phyloP scores from a whole-genome alignment of 2,113 vertebrate species.

The Sigmodon hispidus region DNA sequence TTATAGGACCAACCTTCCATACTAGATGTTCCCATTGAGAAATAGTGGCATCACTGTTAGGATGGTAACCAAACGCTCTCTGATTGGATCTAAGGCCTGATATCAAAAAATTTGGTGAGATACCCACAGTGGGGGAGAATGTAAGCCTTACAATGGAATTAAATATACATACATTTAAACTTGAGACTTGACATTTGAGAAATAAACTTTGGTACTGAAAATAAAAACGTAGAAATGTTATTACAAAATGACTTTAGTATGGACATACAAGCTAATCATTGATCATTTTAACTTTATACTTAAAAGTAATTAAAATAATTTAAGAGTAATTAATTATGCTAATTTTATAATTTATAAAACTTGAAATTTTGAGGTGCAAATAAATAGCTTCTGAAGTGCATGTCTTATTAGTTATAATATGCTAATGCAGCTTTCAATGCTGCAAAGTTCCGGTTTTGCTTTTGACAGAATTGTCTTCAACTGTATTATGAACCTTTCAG shows the following conservation, averaged over 20 bases:
- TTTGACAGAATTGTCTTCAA: not conserved
- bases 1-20: not conserved
- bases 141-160: not conserved
- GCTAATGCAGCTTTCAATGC: not conserved
- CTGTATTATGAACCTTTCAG: not conserved
- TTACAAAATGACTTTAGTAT: not conserved
- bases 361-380: slow-evolving; percentile 18
- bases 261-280: not conserved
- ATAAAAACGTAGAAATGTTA: not conserved
- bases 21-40: not conserved
- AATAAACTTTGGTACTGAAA: not conserved
- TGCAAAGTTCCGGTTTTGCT: not conserved
- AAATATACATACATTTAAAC: not conserved
- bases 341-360: not conserved
- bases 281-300: slow-evolving; percentile 16
- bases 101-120: not conserved
- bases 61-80: not conserved
- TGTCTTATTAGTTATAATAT: not conserved
- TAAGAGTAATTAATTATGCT: not conserved
- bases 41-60: not conserved
- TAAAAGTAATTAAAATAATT: not conserved
- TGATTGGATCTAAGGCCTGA: not conserved
- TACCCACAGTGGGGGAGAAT: not conserved
- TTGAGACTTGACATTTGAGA: not conserved
- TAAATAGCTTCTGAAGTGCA: not conserved